Evolutionary conservation across 2,888 invertebrate genomes (phyloP), one percentile per base, ranked within the genome.

Genomic region (Drymonia ruficornis): DNA sequence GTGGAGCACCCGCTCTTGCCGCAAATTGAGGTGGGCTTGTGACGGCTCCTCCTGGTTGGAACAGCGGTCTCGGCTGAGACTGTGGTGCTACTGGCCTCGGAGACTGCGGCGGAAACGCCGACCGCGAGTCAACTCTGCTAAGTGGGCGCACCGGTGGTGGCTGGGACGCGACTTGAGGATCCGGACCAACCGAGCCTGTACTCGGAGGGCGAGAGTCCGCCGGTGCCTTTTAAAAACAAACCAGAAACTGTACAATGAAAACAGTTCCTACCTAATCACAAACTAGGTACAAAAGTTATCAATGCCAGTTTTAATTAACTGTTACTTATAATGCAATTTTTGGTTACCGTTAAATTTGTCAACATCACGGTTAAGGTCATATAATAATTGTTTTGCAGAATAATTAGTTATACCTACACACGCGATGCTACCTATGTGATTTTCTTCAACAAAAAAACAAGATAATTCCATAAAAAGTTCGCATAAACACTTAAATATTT

Each of bases 31-130:
- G 78, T 40, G 86, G 80, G 47, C 72, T 77, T 34, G 80, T 84
- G 15, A 91, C 90, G 29, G 86, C 85, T 45, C 91, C 92, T 61
- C 92, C 92, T 31, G 91, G 85, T 76, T 90, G 91, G 58, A 92
- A 91, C 63, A 87, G 91, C 29, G 91, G 91, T 59, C 91, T 77
- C 40, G 74, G 74, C 65, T 84, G 89, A 40, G 61, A 58, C 53
- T 80, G 86, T 11, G 79, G 81, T 47, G 71, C 80, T 48, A 67
- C 80, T 40, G 87, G 84, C 57, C 91, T 83, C n/a, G 72, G 75
- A 5, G 76, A 65, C 64, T 83, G 87, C 40, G 80, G 81, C 51
- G 84, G 76, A 47, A 92, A 80, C n/a, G 83, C 66, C 43, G 90
- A 84, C 29, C 91, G 82, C 18, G 92, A 91, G 64, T 91, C 92